Evolutionary conservation across 2,888 invertebrate species (phyloP), one percentile per base, ranked within the genome.

Genomic region (Oscheius sp.): DNA sequence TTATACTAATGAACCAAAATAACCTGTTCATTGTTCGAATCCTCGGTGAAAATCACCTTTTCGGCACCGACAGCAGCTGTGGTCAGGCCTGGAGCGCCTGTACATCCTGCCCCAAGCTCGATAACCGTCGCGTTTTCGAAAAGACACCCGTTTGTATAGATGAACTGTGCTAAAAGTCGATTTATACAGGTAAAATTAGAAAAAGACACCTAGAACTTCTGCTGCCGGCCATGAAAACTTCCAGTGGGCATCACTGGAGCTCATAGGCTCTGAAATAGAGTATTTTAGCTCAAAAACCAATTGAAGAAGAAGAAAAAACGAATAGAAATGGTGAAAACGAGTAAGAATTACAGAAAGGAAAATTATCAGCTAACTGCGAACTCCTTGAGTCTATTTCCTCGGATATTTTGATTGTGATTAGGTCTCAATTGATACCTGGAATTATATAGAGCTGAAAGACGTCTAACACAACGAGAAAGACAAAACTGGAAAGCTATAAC

Each of bases 81-180:
- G n/a, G 79, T 74, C 57, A 87, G 51, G 11, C 84, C 60, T 4
- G 63, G 47, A 5, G 86, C 75, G 37, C 85, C 85, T 2, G 83
- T 81, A 7, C 79, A 79, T n/a, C 86, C 86, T 1, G 85, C 77
- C 1, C 86, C 86, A 35, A 86, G 72, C 63, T 86, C 86, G n/a
- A 86, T 71, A 35, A 82, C 70, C 1, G 32, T 47, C 50, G 73
- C 71, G 2, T 73, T 78, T n/a, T 63, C 29, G 60, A 87, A 73
- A 10, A 78, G 11, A 0, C 50, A 48, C 5, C 32, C 10, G 53
- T 85, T 82, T 9, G 60, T 57, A 21, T 74, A 72, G 58, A 86
- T 60, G 63, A 82, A 86, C n/a, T 84, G 77, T 37, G 79, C 85
- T 83, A 65, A 70, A 83, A 74, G 62, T 13, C 10, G 1, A n/a